Conservation (phyloP, 2,113 vertebrate species). For the Mastomys natalensis region DNA sequence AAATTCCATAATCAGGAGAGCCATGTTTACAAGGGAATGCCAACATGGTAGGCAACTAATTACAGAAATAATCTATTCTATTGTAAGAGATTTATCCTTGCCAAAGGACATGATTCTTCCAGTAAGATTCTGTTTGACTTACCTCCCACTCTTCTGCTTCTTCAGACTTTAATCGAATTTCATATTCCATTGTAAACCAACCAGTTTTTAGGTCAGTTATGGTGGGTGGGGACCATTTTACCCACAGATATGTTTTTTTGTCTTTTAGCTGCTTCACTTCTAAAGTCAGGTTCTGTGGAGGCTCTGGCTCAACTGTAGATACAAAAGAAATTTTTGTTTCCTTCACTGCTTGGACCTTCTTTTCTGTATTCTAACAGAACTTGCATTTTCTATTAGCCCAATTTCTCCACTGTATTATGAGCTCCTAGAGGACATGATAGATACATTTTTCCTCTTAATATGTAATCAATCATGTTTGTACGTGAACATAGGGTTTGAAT, state of each 20-base stretch:
- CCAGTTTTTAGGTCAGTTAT: slow-evolving; percentile 89
- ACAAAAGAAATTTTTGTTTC: slow-evolving; percentile 62
- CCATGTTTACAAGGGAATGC: neutral
- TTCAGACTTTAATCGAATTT: slow-evolving; percentile 91
- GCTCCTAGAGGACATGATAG: neutral
- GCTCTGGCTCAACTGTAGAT: slow-evolving; percentile 91
- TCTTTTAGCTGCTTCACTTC: slow-evolving; percentile 83
- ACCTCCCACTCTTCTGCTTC: slow-evolving; percentile 93
- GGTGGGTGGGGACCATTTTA: slow-evolving; percentile 91
- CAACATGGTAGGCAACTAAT: rapidly evolving
- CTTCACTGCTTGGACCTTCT: neutral
- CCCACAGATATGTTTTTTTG: slow-evolving; percentile 86
- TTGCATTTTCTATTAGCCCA: neutral
- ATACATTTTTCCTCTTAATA: neutral
- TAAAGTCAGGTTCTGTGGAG: slow-evolving; percentile 90
- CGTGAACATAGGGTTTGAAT: neutral
- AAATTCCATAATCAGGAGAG: neutral
- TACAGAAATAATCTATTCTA: neutral
- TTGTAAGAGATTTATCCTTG: neutral
- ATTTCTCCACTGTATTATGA: neutral
- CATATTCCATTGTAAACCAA: slow-evolving; percentile 91
- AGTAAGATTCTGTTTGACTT: slow-evolving; percentile 64
- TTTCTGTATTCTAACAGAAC: neutral
- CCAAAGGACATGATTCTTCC: neutral
- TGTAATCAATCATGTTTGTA: neutral